Evolutionary conservation across 2,797 vertebrate genomes (phyloP), one percentile per base, ranked within the genome.

Genomic region (Gorsachius magnificus): DNA sequence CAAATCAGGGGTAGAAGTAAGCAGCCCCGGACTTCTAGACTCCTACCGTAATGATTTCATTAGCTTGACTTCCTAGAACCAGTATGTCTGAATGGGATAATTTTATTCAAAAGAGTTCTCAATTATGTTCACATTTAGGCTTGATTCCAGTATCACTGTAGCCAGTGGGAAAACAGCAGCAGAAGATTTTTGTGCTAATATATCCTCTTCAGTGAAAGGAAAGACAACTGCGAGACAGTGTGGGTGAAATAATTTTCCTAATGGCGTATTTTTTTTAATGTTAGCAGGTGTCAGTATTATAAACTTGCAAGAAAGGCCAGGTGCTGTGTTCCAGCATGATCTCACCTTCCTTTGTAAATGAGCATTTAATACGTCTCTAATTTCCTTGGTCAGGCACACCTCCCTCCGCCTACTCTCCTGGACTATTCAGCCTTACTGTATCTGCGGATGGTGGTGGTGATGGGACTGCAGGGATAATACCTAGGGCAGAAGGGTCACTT

Each of bases 21-120:
- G 56, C 60, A 85, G 71, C 38, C 31, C n/a, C 82, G 94, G 83
- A 92, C 93, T 95, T 93, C 65, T 85, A 88, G 90, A 60, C 79
- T 93, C 87, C 61, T 83, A 29, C 51, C 85, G 38, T 76, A 94
- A 83, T 75, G 82, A 91, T 63, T 79, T 38, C 78, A 87, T 96
- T 96, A 89, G 38, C 61, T 54, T 78, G 61, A 58, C 69, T 93
- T 93, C 90, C 87, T 92, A 83, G 79, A 96, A 87, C 61, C 69
- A 64, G 87, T 93, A 69, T 76, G 90, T 75, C 82, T 94, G 82
- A 96, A 91, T 26, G 50, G 94, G 84, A 86, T 94, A 66, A 81
- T 96, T 94, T 86, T 93, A 96, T 97, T 94, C 89, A 92, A 90
- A 91, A 36, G 61, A 81, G 35, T 94, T 89, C 93, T 91, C 87